Evolutionary conservation across 2,113 vertebrate species (phyloP), one percentile per base, ranked within the genome.

Genomic region (Platycercus adscitus): DNA sequence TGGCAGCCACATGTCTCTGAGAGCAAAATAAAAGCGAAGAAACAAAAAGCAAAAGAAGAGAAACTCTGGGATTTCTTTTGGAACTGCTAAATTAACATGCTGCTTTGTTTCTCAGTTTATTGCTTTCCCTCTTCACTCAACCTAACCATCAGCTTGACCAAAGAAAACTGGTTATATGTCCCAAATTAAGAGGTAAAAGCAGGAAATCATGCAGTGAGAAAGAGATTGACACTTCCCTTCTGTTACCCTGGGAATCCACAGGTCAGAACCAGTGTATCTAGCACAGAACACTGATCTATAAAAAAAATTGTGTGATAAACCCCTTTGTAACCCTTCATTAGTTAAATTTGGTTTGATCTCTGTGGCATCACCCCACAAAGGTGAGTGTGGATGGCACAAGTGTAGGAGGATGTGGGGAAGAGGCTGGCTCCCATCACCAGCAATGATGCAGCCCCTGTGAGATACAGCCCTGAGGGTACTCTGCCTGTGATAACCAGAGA

Each of bases 381-480:
- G 14, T 49, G 37, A 83, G 53, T 17, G 81, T 75, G 29, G 47
- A 60, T 41, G 46, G 53, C 44, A 85, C 29, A 50, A 31, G 60
- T 37, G 50, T 3, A 73, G 50, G 46, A 70, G 20, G 64, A 78
- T 35, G 46, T 17, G 65, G 24, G 26, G 56, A 75, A 81, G 50
- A 84, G 61, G 77, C 29, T 64, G 23, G 10, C 19, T 56, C 56
- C 60, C 43, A 50, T 35, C 55, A 68, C 15, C 37, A 35, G 24
- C 2, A 4, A 20, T 6, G 37, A 21, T 0, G 1, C 13, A 29
- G n/a, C 9, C 20, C 21, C 28, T 46, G 75, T n/a, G 66, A 76
- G 44, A 76, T 13, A n/a, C 4, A 69, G 46, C 55, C 52, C 71
- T 6, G 68, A n/a, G 16, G 2, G 11, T 61, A 41, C 18, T 8